Percentiles rank a stretch among this genome's conserved stretches.
Conservation (phyloP, 2,888 invertebrate species). For the Prenolepis imparis region DNA sequence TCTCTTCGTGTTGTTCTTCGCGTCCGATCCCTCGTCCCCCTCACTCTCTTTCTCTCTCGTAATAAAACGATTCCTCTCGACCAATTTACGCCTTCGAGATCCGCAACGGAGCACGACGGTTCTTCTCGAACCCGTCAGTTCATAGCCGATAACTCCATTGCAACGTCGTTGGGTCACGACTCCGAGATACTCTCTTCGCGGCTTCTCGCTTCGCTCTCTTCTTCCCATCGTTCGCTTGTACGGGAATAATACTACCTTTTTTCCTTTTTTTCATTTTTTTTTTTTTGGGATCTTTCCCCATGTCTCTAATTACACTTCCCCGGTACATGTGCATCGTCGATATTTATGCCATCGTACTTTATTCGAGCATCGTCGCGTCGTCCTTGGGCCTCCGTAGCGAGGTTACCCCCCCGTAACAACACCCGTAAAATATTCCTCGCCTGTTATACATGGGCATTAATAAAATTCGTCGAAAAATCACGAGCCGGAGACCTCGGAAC, state of each 20-base stretch:
- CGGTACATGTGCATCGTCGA: constrained; percentile 61
- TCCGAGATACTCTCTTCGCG: constrained; percentile 62
- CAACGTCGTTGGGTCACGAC: constrained; percentile 75
- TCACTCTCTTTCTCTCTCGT: constrained; percentile 49
- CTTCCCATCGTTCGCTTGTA: neutral
- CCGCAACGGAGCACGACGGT: constrained; percentile 66
- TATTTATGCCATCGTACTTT: constrained; percentile 67
- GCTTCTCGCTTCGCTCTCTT: constrained; percentile 49
- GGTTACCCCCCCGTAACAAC: constrained; percentile 42
- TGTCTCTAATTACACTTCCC: constrained; percentile 72
- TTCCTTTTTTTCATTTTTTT: constrained; percentile 37
- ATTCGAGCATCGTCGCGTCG: constrained; percentile 43
- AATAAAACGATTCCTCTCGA: constrained; percentile 77
- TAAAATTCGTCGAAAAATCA: constrained; percentile 45
- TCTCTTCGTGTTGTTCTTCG: constrained; percentile 28
- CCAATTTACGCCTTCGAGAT: constrained; percentile 79
- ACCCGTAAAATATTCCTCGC: constrained; percentile 53
- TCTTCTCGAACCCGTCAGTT: constrained; percentile 74
- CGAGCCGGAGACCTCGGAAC: neutral
- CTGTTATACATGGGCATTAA: constrained; percentile 35
- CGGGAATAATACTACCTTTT: constrained; percentile 9
- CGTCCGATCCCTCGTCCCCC: neutral
- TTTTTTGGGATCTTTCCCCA: constrained; percentile 15
- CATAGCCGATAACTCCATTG: constrained; percentile 81
- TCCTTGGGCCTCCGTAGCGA: constrained; percentile 19